Percentiles rank a stretch among this genome's conserved stretches.
These are phyloP conservation scores for Allobates femoralis DNA, from an alignment of 2,797 vertebrate species.

Conservation along the genomic window DNA sequence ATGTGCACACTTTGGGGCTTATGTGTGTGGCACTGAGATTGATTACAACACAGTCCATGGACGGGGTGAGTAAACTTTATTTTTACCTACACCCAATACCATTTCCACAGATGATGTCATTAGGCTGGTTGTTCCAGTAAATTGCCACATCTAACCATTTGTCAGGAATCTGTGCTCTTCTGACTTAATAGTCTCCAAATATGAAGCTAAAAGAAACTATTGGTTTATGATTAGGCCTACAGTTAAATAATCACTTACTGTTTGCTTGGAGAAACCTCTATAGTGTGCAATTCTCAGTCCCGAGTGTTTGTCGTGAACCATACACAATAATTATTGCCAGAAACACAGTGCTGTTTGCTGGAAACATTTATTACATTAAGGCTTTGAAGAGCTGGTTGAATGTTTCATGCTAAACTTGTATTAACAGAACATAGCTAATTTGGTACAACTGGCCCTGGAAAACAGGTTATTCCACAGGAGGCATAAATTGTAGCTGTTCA, in stretches of 20 bases:
- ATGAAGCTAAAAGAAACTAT: neutral
- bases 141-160: neutral
- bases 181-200: neutral
- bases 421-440: conserved; percentile 38
- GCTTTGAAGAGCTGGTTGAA: conserved; percentile 27
- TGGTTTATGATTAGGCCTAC: conserved; percentile 4
- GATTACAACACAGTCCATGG: conserved; percentile 98
- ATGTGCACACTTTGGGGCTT: conserved; percentile 94
- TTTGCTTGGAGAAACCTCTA: conserved; percentile 22
- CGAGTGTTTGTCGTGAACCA: conserved; percentile 28
- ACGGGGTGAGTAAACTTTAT: conserved; percentile 79
- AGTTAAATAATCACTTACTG: conserved; percentile 34
- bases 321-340: conserved; percentile 49
- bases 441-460: neutral
- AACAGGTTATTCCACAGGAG: conserved; percentile 11
- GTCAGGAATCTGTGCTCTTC: neutral
- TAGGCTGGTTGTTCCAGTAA: neutral
- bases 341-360: conserved; percentile 17
- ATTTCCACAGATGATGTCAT: neutral
- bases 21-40: conserved; percentile 94
- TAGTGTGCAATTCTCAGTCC: conserved; percentile 17
- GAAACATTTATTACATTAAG: conserved; percentile 46
- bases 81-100: neutral
- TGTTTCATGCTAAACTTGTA: conserved; percentile 40
- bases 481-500: neutral